Evolutionary conservation across 2,888 invertebrate species (phyloP).

Genomic region (Saturnia pavonia): DNA sequence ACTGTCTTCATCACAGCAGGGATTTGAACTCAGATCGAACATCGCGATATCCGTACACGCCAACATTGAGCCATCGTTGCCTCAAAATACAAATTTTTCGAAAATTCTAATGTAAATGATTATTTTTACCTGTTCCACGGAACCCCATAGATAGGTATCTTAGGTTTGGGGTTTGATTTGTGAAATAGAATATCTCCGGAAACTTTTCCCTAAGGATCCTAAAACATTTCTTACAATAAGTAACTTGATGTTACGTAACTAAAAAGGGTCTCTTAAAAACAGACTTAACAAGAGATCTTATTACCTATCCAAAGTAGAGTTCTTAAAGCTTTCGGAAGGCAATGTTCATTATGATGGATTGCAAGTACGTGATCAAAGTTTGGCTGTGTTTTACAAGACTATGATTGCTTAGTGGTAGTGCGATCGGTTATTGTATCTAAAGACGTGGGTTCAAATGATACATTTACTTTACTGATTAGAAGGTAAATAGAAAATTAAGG

Average conservation of each 20-base stretch:
- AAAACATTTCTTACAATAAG: slow-evolving; percentile 25
- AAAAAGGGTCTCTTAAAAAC: slow-evolving; percentile 24
- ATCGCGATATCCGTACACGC: background rate
- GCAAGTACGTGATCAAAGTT: background rate
- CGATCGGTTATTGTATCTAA: background rate
- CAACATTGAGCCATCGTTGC: background rate
- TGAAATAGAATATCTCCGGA: slow-evolving; percentile 30
- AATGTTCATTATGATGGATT: background rate
- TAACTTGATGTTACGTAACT: slow-evolving; percentile 26
- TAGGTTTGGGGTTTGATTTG: slow-evolving; percentile 28
- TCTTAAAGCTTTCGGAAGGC: slow-evolving; percentile 6
- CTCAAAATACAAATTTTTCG: background rate
- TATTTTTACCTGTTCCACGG: too few relatives aligned
- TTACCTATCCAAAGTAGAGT: slow-evolving; percentile 17
- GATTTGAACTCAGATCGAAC: background rate
- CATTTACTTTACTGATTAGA: background rate
- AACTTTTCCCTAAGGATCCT: slow-evolving; percentile 28
- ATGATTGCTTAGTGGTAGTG: background rate
- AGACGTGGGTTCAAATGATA: background rate
- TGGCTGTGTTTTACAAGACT: background rate
- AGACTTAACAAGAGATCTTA: slow-evolving; percentile 20
- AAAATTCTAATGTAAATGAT: too few relatives aligned
- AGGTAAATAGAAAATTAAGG: too few relatives aligned
- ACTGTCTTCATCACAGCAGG: background rate
- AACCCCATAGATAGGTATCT: slow-evolving; percentile 16